Evolutionary conservation across 2,888 invertebrate species (phyloP).

Genomic region (Leptinotarsa haldemani): DNA sequence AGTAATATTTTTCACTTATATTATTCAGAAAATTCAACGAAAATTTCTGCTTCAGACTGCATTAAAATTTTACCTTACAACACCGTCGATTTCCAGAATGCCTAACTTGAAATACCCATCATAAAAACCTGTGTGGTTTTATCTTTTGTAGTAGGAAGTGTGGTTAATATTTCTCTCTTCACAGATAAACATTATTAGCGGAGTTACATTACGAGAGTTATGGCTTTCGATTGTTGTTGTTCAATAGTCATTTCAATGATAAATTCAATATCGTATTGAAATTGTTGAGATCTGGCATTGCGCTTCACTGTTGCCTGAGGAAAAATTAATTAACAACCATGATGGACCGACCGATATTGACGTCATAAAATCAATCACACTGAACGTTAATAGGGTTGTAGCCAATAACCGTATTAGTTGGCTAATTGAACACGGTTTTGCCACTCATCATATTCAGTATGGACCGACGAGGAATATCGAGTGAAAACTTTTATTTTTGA

Average conservation of each 20-base stretch:
- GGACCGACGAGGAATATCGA: neutral
- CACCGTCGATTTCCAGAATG: too few relatives aligned
- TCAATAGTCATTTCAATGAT: neutral
- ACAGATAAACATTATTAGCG: neutral
- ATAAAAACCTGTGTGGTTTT: too few relatives aligned
- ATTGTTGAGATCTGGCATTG: neutral
- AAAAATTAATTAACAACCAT: conserved; percentile 49
- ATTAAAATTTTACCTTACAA: too few relatives aligned
- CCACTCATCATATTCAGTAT: conserved; percentile 31
- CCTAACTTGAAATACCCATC: too few relatives aligned
- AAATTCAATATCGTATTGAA: conserved; percentile 17
- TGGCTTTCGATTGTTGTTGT: neutral
- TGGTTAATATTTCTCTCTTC: too few relatives aligned
- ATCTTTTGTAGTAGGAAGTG: too few relatives aligned
- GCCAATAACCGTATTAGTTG: conserved; percentile 57
- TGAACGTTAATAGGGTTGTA: conserved; percentile 56
- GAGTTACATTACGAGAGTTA: neutral
- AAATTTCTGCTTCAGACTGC: too few relatives aligned
- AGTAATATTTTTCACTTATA: too few relatives aligned
- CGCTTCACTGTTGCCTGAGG: conserved; percentile 27
- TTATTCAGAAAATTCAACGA: too few relatives aligned
- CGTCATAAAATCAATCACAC: conserved; percentile 61
- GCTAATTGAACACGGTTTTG: conserved; percentile 55
- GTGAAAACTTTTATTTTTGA: neutral
- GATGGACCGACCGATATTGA: conserved; percentile 48